Percentiles rank a stretch among this genome's conserved stretches.
phyloP scores from a whole-genome alignment of 1,140 invertebrate genomes.

The Danaus plexippus region DNA sequence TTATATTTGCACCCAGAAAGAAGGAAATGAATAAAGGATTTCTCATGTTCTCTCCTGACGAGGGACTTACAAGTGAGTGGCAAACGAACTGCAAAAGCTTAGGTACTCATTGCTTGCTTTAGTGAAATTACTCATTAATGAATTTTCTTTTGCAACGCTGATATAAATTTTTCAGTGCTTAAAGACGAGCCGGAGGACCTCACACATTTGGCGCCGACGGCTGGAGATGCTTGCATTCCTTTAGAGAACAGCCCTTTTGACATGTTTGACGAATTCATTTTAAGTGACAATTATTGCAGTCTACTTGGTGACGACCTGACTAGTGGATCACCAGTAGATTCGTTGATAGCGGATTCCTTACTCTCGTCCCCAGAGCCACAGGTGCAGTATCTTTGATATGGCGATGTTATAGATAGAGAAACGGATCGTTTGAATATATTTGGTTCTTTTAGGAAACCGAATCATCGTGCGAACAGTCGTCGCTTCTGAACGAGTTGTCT shows the following conservation, averaged over 20 bases:
- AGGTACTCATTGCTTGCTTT: constrained; percentile 50
- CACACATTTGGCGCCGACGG: constrained; percentile 90
- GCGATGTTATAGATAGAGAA: too few species aligned
- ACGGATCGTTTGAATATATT: too few species aligned
- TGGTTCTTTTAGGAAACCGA: constrained; percentile 46
- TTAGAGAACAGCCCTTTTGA: constrained; percentile 80
- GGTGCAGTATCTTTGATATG: constrained; percentile 27
- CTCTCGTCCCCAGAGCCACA: constrained; percentile 61
- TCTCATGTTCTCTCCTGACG: constrained; percentile 88
- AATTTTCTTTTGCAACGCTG: constrained; percentile 22
- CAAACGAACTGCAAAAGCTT: constrained; percentile 41
- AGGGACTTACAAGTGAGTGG: constrained; percentile 86
- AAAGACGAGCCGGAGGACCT: constrained; percentile 94
- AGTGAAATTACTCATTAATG: constrained; percentile 17
- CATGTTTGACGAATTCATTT: constrained; percentile 82
- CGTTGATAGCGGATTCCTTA: constrained; percentile 69
- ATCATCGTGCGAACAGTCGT: constrained; percentile 77
- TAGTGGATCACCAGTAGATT: constrained; percentile 73
- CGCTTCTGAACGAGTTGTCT: constrained; percentile 78
- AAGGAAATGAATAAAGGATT: constrained; percentile 95
- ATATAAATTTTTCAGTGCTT: constrained; percentile 78
- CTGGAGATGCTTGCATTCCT: constrained; percentile 90
- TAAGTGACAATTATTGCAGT: constrained; percentile 78
- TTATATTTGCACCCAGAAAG: constrained; percentile 87
- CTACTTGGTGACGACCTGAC: constrained; percentile 76